Conservation (phyloP, 2,888 invertebrate species). For the Caenorhabditis sp. region DNA sequence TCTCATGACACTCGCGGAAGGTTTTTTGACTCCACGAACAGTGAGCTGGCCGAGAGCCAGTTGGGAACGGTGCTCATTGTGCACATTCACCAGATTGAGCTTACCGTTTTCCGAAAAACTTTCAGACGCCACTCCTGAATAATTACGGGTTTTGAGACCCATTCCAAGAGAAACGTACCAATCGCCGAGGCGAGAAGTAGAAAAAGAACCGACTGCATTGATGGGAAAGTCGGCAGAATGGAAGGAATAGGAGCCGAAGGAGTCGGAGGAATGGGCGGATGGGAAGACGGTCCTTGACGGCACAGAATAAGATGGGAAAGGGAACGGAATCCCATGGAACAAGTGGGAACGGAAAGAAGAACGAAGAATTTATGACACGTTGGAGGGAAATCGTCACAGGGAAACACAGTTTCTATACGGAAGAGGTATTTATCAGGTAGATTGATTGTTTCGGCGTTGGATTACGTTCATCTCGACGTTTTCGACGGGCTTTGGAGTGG, state of each 20-base stretch:
- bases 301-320: neutral
- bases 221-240: constrained; percentile 1
- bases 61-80: constrained; percentile 34
- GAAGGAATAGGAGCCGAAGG: neutral
- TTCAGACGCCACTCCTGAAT: constrained; percentile 5
- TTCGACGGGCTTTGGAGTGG: constrained; percentile 29
- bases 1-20: constrained; percentile 23
- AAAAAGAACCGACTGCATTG: constrained; percentile 37
- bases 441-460: constrained; percentile 23
- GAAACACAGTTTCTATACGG: no score
- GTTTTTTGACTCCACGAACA: constrained; percentile 28
- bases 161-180: constrained; percentile 9
- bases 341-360: neutral
- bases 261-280: neutral
- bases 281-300: neutral
- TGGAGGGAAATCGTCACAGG: constrained; percentile 5
- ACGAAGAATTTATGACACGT: constrained; percentile 21
- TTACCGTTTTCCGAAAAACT: constrained; percentile 16
- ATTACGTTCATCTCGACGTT: constrained; percentile 44
- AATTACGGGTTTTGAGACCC: neutral
- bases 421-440: no score
- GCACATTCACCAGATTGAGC: constrained; percentile 28
- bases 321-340: neutral
- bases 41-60: constrained; percentile 23
- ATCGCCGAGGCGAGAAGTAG: constrained; percentile 36